These are phyloP conservation scores for Encarsia formosa DNA, from an alignment of 2,888 invertebrate species.

Conservation along the genomic window DNA sequence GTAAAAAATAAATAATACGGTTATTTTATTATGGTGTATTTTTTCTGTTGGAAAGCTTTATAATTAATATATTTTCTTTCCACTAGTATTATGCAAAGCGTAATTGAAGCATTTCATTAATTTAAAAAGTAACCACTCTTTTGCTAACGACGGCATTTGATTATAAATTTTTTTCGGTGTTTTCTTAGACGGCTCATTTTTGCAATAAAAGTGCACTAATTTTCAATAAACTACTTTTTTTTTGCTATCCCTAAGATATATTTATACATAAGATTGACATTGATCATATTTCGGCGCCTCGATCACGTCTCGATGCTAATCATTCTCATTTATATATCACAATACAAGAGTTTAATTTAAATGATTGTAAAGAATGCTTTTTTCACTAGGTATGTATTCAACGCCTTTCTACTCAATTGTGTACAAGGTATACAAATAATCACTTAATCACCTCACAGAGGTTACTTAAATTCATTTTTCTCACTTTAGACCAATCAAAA, in stretches of 20 bases:
- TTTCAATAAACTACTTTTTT: slow-evolving; percentile 17
- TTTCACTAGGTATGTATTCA: slow-evolving; percentile 16
- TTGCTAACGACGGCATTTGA: slow-evolving; percentile 3
- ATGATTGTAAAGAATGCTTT: slow-evolving; percentile 21
- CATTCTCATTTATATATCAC: slow-evolving; percentile 27
- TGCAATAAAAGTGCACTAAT: slow-evolving; percentile 8
- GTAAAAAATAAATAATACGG: too few species aligned
- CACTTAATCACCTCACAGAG: slow-evolving; percentile 38
- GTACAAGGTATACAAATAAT: slow-evolving; percentile 24
- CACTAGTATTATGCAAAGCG: slow-evolving; percentile 32
- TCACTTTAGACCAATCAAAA: slow-evolving; percentile 13
- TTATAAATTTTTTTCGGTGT: slow-evolving; percentile 1
- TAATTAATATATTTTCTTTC: slow-evolving; percentile 18
- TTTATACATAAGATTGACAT: slow-evolving; percentile 25
- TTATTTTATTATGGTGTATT: too few species aligned
- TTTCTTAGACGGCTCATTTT: slow-evolving; percentile 15
- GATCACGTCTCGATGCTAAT: slow-evolving; percentile 25
- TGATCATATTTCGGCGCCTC: slow-evolving; percentile 27
- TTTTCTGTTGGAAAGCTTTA: too few species aligned
- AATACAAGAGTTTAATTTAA: slow-evolving; percentile 28
- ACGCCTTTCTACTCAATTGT: slow-evolving; percentile 20
- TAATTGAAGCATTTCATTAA: slow-evolving; percentile 30
- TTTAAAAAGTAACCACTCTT: slow-evolving; percentile 29
- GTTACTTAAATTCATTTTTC: slow-evolving; percentile 26
- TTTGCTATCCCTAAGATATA: slow-evolving; percentile 6